phyloP scores from a whole-genome alignment of 2,888 invertebrate species.

The Camptogramma bilineatum region DNA sequence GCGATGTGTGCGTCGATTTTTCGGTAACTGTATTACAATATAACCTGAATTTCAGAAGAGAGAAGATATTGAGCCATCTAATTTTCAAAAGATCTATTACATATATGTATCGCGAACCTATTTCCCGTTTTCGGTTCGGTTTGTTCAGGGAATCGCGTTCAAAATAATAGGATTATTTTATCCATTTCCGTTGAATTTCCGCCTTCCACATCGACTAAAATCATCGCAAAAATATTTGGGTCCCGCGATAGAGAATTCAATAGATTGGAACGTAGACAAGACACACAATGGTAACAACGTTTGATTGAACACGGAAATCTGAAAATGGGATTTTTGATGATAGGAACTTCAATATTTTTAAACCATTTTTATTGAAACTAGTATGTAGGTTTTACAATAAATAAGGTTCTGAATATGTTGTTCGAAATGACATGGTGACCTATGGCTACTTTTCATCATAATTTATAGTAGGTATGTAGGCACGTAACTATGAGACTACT shows the following conservation, averaged over 20 bases:
- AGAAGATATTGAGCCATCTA: slow-evolving; percentile 21
- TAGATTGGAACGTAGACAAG: slow-evolving; percentile 4
- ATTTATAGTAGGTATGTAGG: too few relatives aligned
- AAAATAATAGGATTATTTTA: slow-evolving; percentile 46
- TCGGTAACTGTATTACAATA: too few relatives aligned
- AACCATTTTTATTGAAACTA: too few relatives aligned
- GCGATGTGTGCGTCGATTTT: too few relatives aligned
- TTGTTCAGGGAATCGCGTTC: slow-evolving; percentile 40
- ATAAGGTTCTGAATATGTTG: too few relatives aligned
- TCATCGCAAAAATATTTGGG: not conserved
- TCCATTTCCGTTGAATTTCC: slow-evolving; percentile 44
- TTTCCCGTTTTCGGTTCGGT: slow-evolving; percentile 38
- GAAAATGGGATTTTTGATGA: not conserved
- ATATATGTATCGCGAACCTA: slow-evolving; percentile 32
- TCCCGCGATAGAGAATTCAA: slow-evolving; percentile 9
- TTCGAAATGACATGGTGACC: too few relatives aligned
- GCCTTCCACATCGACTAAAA: slow-evolving; percentile 19
- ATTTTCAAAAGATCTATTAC: slow-evolving; percentile 34
- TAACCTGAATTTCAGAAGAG: too few relatives aligned
- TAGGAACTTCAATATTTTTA: not conserved
- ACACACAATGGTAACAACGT: not conserved
- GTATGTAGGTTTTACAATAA: too few relatives aligned
- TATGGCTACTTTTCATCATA: too few relatives aligned
- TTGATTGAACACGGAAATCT: not conserved
- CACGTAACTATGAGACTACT: too few relatives aligned